phyloP scores from a whole-genome alignment of 2,797 vertebrate species.

The Thaleichthys pacificus region DNA sequence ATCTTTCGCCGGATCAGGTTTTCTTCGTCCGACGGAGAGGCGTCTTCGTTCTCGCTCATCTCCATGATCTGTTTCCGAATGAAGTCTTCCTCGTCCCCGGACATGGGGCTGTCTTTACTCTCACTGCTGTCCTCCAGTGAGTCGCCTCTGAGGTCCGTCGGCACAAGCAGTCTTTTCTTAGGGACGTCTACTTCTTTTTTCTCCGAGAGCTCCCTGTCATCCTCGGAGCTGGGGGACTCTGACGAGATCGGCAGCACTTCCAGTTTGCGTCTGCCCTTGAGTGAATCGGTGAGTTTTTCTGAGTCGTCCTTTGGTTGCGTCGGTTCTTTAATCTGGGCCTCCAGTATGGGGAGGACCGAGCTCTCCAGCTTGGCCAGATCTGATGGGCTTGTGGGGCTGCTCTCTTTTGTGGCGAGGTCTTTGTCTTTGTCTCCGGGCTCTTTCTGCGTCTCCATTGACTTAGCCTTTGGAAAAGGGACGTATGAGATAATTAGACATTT shows the following conservation, averaged over 20 bases:
- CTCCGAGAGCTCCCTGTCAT: slow-evolving; percentile 76
- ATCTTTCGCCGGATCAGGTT: slow-evolving; percentile 82
- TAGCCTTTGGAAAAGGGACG: slow-evolving; percentile 55
- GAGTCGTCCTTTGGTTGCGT: slow-evolving; percentile 71
- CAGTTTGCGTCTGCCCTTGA: slow-evolving; percentile 75
- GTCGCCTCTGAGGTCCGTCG: slow-evolving; percentile 80
- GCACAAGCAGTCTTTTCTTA: slow-evolving; percentile 80
- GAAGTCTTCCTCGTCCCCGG: slow-evolving; percentile 92
- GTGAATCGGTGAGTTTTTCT: slow-evolving; percentile 76
- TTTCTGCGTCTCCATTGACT: slow-evolving; percentile 75
- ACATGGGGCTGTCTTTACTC: slow-evolving; percentile 89
- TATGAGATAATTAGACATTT: neutral
- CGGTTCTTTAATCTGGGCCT: slow-evolving; percentile 78
- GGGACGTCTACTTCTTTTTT: slow-evolving; percentile 59
- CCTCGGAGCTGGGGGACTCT: slow-evolving; percentile 83
- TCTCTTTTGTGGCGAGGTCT: slow-evolving; percentile 74
- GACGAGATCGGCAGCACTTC: slow-evolving; percentile 78
- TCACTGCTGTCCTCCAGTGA: slow-evolving; percentile 94
- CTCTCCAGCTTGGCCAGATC: slow-evolving; percentile 92
- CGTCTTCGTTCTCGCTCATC: slow-evolving; percentile 96
- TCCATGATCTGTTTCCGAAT: slow-evolving; percentile 94
- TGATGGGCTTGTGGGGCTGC: slow-evolving; percentile 87
- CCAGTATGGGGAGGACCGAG: slow-evolving; percentile 82
- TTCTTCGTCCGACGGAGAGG: slow-evolving; percentile 91
- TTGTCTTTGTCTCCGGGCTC: slow-evolving; percentile 78